Base-by-base conservation (phyloP, 2,888 invertebrate species). In the Lobophora halterata region DNA sequence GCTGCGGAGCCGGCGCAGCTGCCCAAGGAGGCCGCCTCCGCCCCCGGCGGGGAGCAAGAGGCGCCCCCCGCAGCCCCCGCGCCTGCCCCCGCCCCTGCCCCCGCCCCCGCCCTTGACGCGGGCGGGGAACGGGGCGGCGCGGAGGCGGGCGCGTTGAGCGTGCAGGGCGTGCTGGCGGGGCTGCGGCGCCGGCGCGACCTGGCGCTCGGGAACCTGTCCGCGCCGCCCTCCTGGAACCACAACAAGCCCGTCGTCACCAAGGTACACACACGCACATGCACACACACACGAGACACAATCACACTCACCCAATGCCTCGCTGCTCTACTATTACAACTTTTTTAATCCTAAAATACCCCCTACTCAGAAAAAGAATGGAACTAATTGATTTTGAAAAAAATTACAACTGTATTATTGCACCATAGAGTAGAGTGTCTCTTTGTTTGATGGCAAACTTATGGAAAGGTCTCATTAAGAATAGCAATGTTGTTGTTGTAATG, bases 161-260 rank as follows among this genome's bases (percentile, higher is more conserved):
- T 82, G 3, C 76, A 79, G 20, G 69, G 80, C 3, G 51, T 87
- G 7, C 67, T 79, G 64, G 78, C 79, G 42, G 87, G 87, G 0
- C 58, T 87, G 13, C 75, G 75, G 23, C 52, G 83, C 21, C 83
- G 79, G 42, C 85, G 79, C 18, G 82, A 87, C 40, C 50, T 78
- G 23, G 76, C 74, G 40, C 73, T 86, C 12, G 87, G 87, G 10
- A 81, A 82, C n/a, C n/a, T n/a, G 51, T 75, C 86, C 32, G 79
- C 86, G 0, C 76, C 82, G 37, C 72, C 71, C 1, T 65, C 66
- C 3, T 86, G 86, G 87, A 86, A 79, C 45, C 55, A 69, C 0
- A 78, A 73, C 37, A 82, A 79, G 37, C 80, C 79, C 14, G 48
- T 67, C 1, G 62, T 86, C 9, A 73, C 78, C n/a, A 85, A 86